Conservation (phyloP, 2,113 vertebrate species). For the Microtus oregoni region DNA sequence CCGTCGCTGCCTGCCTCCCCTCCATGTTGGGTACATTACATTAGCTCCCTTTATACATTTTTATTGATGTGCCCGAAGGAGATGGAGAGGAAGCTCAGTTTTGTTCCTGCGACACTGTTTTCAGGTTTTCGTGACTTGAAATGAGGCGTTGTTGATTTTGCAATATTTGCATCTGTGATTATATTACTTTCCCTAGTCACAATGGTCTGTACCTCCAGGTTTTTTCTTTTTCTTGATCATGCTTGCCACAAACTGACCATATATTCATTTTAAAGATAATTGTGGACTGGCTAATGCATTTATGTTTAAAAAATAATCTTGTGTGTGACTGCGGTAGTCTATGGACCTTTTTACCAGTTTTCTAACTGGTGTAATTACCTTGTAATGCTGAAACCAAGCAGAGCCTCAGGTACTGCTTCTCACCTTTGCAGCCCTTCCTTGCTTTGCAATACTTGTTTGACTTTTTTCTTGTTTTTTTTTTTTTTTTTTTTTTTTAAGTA, state of each 20-base stretch:
- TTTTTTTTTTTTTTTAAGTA: background rate
- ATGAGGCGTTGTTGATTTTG: constrained; percentile 6
- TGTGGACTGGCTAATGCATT: constrained; percentile 6
- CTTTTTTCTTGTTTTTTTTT: background rate
- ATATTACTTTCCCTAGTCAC: background rate
- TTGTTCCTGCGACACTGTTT: constrained; percentile 24
- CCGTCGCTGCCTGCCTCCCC: background rate
- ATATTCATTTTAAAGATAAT: constrained; percentile 39
- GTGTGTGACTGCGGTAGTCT: background rate
- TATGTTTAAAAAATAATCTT: background rate
- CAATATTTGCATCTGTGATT: constrained; percentile 19
- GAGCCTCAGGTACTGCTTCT: background rate
- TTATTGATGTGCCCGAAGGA: background rate
- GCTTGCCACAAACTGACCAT: constrained; percentile 11
- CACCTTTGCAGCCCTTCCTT: background rate
- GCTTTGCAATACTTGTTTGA: constrained; percentile 19
- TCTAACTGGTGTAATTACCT: background rate
- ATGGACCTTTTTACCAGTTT: background rate
- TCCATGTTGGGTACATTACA: background rate
- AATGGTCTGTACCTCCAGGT: constrained; percentile 2
- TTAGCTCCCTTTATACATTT: constrained; percentile 1
- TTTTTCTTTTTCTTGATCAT: background rate
- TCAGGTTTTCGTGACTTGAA: background rate
- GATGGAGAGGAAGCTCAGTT: constrained; percentile 31
- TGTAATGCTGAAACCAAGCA: background rate